Evolutionary conservation across 2,113 vertebrate species (phyloP), one percentile per base, ranked within the genome.

Genomic region (Poeciliopsis retropinna): DNA sequence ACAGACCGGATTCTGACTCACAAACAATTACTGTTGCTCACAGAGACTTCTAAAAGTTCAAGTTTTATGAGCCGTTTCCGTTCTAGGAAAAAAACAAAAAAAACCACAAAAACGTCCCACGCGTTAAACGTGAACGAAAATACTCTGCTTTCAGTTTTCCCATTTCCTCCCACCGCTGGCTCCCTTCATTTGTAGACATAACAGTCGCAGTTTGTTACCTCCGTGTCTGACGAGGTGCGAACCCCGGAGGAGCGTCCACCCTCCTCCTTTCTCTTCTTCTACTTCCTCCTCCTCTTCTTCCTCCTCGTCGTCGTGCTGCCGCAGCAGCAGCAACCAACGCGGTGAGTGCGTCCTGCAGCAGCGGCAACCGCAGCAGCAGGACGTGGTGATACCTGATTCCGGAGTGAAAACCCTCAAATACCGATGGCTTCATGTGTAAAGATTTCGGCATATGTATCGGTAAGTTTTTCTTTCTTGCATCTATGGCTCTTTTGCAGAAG

Each of bases 261-360:
- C 71, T 29, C 82, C 74, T 75, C 64, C 62, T 68, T 39, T 80
- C 72, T 70, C 80, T 51, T 54, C 80, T 39, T 67, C 71, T 0
- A 69, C 77, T 0, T 63, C 76, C 65, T 51, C 74, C 44, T 60
- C 64, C 17, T 60, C 80, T 60, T 75, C 78, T 19, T 74, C 62
- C 47, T 73, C 85, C 83, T 13, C 72, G 41, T 84, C 75, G 9
- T 75, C 79, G 79, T 76, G 82, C 74, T 83, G 81, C 87, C 31
- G 92, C 90, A 81, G 91, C 85, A 85, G 32, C 80, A 85, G 51
- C 51, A 25, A 76, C 68, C 64, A 41, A 60, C 81, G 76, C 78
- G 82, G 77, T 76, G 84, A 85, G 83, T 83, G 78, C 39, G 80
- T 88, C 83, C 85, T 88, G 81, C 85, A 80, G 83, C 87, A 80